A percentile compares a stretch with the other conserved stretches of the same genome.
These are phyloP conservation scores for Cepphus grylle DNA, from an alignment of 2,113 vertebrate species.

Conservation along the genomic window DNA sequence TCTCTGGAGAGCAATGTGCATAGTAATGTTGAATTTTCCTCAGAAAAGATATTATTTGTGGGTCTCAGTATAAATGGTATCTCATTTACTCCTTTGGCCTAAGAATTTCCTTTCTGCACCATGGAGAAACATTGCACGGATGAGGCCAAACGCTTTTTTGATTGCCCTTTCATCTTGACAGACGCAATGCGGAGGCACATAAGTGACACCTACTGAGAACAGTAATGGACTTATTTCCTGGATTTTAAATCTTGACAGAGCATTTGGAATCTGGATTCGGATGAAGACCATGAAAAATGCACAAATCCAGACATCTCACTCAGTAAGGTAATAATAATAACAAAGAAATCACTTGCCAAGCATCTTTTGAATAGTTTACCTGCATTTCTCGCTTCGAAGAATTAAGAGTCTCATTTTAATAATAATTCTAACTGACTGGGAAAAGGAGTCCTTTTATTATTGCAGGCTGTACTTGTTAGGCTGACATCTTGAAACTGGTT, in stretches of 20 bases:
- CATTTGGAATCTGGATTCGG: slow-evolving; percentile 43
- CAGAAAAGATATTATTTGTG: not conserved
- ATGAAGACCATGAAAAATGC: slow-evolving; percentile 55
- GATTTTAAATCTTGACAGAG: slow-evolving; percentile 34
- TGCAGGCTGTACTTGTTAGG: not conserved
- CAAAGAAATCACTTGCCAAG: not conserved
- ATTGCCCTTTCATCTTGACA: slow-evolving; percentile 40
- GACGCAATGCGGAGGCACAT: not conserved
- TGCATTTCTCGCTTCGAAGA: not conserved
- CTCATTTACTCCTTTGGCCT: not conserved
- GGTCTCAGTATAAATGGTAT: not conserved
- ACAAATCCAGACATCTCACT: slow-evolving; percentile 41
- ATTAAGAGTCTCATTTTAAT: not conserved
- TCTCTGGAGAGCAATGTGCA: not conserved
- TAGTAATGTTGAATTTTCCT: not conserved
- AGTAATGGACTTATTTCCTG: slow-evolving; percentile 56
- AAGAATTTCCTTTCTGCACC: not conserved
- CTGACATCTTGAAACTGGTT: not conserved
- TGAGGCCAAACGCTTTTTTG: not conserved
- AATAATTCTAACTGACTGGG: not conserved
- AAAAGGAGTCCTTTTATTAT: not conserved
- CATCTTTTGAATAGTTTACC: not conserved
- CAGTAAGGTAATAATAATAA: not conserved
- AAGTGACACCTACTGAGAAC: slow-evolving; percentile 56
- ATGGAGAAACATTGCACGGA: not conserved